Evolutionary conservation across 1,140 invertebrate species (phyloP).

Genomic region (Penaeus japonicus): DNA sequence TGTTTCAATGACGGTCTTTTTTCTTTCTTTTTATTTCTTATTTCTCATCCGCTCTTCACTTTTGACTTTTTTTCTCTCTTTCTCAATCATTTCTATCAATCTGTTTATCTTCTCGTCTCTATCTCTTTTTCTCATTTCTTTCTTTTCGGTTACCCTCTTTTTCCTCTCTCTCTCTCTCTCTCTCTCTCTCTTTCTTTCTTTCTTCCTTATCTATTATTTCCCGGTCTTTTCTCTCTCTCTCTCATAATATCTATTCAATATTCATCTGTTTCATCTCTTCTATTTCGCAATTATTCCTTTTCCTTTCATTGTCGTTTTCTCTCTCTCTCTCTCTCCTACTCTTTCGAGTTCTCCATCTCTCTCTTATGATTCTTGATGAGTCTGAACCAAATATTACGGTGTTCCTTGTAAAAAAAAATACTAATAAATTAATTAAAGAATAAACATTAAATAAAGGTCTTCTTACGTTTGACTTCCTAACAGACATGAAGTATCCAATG

Average conservation of each 20-base stretch:
- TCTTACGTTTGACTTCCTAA: too few species aligned
- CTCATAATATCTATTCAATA: neutral
- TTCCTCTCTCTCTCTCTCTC: neutral
- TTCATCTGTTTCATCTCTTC: neutral
- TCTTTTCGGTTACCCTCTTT: neutral
- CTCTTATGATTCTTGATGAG: neutral
- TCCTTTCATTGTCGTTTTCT: neutral
- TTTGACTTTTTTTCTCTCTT: neutral
- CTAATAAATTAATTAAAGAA: too few species aligned
- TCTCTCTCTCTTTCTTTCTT: neutral
- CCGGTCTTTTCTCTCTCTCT: neutral
- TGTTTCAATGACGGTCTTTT: too few species aligned
- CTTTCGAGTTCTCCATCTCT: neutral
- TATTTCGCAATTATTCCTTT: too few species aligned
- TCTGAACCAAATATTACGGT: too few species aligned
- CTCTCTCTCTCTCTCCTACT: constrained; percentile 7
- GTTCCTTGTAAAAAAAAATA: too few species aligned
- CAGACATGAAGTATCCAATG: too few species aligned
- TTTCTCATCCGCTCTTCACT: too few species aligned
- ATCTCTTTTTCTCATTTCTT: too few species aligned
- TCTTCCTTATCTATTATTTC: neutral
- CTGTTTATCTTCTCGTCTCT: too few species aligned
- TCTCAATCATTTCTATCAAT: neutral
- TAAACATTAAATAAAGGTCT: too few species aligned
- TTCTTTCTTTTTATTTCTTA: too few species aligned